Percentiles rank a stretch among this genome's conserved stretches.
Evolutionary conservation across 2,113 vertebrate genomes (phyloP).

Genomic region (Rattus rattus): DNA sequence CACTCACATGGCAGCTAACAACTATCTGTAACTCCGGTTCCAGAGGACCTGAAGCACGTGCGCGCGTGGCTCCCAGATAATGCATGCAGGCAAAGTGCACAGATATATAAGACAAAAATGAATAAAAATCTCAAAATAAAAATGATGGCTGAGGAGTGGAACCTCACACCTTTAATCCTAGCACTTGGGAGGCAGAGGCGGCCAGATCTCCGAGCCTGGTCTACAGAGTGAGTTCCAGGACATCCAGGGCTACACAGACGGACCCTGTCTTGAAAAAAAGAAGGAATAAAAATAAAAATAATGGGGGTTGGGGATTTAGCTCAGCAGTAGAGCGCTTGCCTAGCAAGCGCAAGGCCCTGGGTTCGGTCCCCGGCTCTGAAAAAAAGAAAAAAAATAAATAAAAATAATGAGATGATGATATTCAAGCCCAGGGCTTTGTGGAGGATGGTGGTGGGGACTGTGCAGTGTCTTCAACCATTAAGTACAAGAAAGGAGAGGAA

Average conservation of each 20-base stretch:
- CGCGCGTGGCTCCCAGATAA: background rate
- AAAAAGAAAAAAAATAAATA: background rate
- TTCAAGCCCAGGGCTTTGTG: background rate
- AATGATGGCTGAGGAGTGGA: background rate
- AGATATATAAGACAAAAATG: background rate
- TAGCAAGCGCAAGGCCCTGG: no score
- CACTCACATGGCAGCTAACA: no score
- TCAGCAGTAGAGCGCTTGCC: no score
- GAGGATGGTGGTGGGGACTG: background rate
- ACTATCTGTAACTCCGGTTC: background rate
- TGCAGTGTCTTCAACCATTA: background rate
- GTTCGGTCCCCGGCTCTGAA: no score
- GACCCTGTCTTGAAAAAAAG: background rate
- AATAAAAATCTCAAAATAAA: background rate
- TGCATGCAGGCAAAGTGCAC: background rate
- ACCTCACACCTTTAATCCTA: background rate
- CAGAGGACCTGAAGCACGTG: background rate
- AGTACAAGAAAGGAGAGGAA: background rate
- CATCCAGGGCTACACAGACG: background rate
- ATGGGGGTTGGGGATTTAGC: no score
- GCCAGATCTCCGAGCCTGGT: background rate
- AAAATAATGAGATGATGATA: background rate
- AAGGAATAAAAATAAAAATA: background rate
- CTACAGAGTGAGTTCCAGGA: background rate
- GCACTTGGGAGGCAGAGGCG: background rate